A percentile compares a stretch with the other conserved stretches of the same genome.
Evolutionary conservation across 1,140 invertebrate species (phyloP).

Genomic region (Pseudomyrmex cubaensis): DNA sequence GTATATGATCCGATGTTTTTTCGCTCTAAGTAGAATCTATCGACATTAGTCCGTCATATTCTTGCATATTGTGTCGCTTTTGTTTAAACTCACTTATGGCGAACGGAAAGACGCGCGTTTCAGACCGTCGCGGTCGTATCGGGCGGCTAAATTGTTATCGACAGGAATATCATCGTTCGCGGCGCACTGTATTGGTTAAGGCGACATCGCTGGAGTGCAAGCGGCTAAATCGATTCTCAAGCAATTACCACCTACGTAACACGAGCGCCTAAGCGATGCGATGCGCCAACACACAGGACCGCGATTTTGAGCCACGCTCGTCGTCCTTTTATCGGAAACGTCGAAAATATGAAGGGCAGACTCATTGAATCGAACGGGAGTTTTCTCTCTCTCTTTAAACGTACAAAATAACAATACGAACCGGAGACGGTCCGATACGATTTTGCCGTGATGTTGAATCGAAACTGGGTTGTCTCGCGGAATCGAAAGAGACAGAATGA

Average conservation of each 20-base stretch:
- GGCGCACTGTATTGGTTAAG: conserved; percentile 65
- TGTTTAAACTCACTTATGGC: not conserved
- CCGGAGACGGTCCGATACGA: not conserved
- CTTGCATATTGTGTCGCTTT: conserved; percentile 5
- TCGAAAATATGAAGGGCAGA: not conserved
- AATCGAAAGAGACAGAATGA: too few relatives aligned
- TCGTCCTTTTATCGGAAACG: conserved; percentile 1
- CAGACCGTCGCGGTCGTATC: conserved; percentile 35
- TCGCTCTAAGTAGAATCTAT: not conserved
- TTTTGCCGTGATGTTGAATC: not conserved
- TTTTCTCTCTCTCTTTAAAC: not conserved
- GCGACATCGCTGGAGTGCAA: conserved; percentile 54
- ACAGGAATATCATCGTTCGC: conserved; percentile 67
- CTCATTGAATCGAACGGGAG: not conserved
- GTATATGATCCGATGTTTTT: not conserved
- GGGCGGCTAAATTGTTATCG: conserved; percentile 67
- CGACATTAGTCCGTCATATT: conserved; percentile 22
- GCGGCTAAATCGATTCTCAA: conserved; percentile 71
- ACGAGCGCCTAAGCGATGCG: conserved; percentile 38
- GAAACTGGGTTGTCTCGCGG: not conserved
- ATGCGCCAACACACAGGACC: conserved; percentile 46
- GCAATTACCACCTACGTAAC: conserved; percentile 68
- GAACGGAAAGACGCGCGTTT: conserved; percentile 38
- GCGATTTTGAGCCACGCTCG: conserved; percentile 35
- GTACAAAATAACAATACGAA: conserved; percentile 11